phyloP scores from a whole-genome alignment of 2,797 vertebrate species.

The Ctenochaetus hawaiiensis region DNA sequence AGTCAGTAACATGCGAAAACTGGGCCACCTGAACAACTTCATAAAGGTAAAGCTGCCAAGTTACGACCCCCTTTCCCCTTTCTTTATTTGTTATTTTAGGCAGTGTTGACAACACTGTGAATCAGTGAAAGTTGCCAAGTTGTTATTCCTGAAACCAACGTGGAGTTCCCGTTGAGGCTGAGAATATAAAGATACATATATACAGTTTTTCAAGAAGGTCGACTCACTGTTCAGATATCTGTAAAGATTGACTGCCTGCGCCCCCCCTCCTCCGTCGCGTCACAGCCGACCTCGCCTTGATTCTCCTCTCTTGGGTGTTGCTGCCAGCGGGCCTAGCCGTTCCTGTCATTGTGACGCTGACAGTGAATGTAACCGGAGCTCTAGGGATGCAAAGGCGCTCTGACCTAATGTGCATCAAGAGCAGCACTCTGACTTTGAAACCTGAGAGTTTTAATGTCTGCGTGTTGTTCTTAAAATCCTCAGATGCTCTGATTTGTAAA shows the following conservation, averaged over 20 bases:
- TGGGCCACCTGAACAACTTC: slow-evolving; percentile 99
- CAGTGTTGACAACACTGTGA: background rate
- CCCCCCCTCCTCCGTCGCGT: slow-evolving; percentile 35
- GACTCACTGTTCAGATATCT: slow-evolving; percentile 36
- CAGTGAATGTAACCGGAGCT: slow-evolving; percentile 68
- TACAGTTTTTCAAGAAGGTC: slow-evolving; percentile 13
- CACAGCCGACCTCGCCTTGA: slow-evolving; percentile 63
- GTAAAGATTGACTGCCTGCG: slow-evolving; percentile 20
- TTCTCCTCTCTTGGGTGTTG: slow-evolving; percentile 54
- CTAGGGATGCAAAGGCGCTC: slow-evolving; percentile 49
- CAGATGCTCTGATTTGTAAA: slow-evolving; percentile 1
- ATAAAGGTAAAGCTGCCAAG: slow-evolving; percentile 90
- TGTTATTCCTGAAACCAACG: background rate
- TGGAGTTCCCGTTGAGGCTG: background rate
- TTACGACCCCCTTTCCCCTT: background rate
- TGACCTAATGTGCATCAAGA: slow-evolving; percentile 55
- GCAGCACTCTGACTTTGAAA: slow-evolving; percentile 51
- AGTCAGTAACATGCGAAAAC: slow-evolving; percentile 99
- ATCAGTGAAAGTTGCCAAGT: background rate
- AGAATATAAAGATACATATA: background rate
- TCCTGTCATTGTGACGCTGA: slow-evolving; percentile 69
- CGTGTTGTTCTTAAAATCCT: slow-evolving; percentile 34
- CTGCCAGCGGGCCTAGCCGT: slow-evolving; percentile 64
- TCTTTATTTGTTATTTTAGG: background rate
- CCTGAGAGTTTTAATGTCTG: slow-evolving; percentile 38